Base-by-base conservation (phyloP, 2,888 invertebrate genomes). In the Aricia artaxerxes region DNA sequence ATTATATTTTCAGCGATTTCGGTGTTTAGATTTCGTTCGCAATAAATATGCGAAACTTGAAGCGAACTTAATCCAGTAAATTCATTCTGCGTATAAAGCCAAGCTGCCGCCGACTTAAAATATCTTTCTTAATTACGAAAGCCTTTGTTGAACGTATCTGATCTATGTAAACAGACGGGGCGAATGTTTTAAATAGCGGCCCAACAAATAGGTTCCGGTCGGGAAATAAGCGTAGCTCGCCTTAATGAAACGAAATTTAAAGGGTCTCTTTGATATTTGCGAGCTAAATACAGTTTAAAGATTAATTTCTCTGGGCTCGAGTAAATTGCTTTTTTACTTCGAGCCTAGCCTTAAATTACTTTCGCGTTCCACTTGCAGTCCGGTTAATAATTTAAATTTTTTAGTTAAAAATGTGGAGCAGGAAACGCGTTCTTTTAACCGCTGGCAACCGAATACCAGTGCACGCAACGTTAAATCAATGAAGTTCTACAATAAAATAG, bases 81-180 rank as follows among this genome's bases (percentile, higher is more conserved):
- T 92, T 92, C 92, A 92, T 93, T 94, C 91, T 88, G 89, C 91
- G 90, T 91, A 91, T 92, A 92, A 93, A 92, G 89, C 89, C 93
- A 92, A 94, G 93, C 94, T 92, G 94, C 92, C 89, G 90, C 93
- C 91, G 90, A 91, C 92, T 92, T 94, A 92, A 93, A 93, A 93
- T 93, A 94, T 93, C 93, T 93, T 92, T 92, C 93, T 94, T 94
- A 94, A 94, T 94, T 94, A 93, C 93, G 92, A 93, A 94, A 94
- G 91, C 94, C 92, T 94, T 94, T 94, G 93, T 94, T 94, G 92
- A 92, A 92, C 93, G 93, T 93, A 94, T 93, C 94, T 93, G 94
- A 94, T 94, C 94, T 94, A 94, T 94, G 93, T 94, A 93, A 94
- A 91, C 90, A 91, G 92, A 91, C 91, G 91, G 91, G 91, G 92